Evolutionary conservation across 2,888 invertebrate species (phyloP).

Genomic region (Lasioglossum calceatum): DNA sequence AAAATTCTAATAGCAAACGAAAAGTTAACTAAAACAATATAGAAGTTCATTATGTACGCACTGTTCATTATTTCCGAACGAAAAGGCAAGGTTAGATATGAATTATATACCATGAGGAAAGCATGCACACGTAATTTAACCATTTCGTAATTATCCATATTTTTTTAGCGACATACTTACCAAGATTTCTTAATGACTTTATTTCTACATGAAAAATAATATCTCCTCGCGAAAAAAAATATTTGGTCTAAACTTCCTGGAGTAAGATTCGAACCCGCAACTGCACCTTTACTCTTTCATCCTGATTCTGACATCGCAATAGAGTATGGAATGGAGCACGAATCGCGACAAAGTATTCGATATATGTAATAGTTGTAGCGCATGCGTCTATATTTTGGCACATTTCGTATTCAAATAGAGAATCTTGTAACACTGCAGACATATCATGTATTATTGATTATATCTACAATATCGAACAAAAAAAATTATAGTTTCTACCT

Average conservation of each 20-base stretch:
- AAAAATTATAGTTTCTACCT: neutral
- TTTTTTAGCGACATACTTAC: constrained; percentile 17
- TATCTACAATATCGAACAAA: neutral
- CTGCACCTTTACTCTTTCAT: constrained; percentile 31
- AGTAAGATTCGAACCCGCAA: constrained; percentile 51
- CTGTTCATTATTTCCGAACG: constrained; percentile 10
- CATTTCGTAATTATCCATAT: constrained; percentile 4
- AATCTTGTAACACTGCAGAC: constrained; percentile 13
- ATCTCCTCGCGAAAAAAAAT: constrained; percentile 37
- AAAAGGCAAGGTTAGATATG: constrained; percentile 46
- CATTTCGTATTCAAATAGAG: neutral
- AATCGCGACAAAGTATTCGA: neutral
- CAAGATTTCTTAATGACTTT: constrained; percentile 9
- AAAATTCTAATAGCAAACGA: neutral
- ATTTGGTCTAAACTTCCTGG: constrained; percentile 24
- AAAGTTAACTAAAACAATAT: neutral
- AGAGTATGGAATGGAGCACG: neutral
- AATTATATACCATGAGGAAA: constrained; percentile 10
- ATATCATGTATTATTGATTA: constrained; percentile 12
- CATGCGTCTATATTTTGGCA: constrained; percentile 48
- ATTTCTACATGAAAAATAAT: constrained; percentile 28
- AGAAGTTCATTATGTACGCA: neutral
- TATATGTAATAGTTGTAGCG: constrained; percentile 15
- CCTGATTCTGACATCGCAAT: constrained; percentile 33
- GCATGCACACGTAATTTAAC: neutral